Conservation (phyloP, 2,888 invertebrate species). For the Ophion ventricosus region DNA sequence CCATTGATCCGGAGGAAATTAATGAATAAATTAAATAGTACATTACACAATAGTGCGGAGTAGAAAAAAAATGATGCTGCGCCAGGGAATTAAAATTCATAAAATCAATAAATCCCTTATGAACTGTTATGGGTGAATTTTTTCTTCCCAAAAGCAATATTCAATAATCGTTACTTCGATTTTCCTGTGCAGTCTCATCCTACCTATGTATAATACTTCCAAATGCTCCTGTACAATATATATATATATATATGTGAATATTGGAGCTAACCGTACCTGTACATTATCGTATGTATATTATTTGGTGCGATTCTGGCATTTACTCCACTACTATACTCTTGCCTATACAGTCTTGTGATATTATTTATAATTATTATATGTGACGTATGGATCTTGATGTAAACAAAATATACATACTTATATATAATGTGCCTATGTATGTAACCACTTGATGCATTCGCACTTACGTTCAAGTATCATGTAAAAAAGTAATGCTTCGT, state of each 20-base stretch:
- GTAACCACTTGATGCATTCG: constrained; percentile 60
- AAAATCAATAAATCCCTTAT: not conserved
- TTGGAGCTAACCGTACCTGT: constrained; percentile 48
- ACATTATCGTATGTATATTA: constrained; percentile 58
- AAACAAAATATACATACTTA: constrained; percentile 25
- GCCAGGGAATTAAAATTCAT: not conserved
- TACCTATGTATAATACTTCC: constrained; percentile 40
- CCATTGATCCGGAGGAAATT: not conserved
- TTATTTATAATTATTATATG: constrained; percentile 54
- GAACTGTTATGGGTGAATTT: constrained; percentile 15
- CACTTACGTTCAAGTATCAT: constrained; percentile 56
- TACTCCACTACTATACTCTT: constrained; percentile 66
- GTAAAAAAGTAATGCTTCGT: constrained; percentile 57
- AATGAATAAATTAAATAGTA: not conserved
- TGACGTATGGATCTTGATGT: constrained; percentile 35
- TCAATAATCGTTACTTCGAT: constrained; percentile 16
- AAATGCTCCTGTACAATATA: constrained; percentile 10
- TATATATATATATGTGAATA: constrained; percentile 18
- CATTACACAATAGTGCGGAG: not conserved
- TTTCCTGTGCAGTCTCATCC: constrained; percentile 21
- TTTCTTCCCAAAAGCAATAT: constrained; percentile 18
- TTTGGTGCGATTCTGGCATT: constrained; percentile 63
- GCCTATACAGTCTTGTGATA: constrained; percentile 67
- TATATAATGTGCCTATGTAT: constrained; percentile 53
- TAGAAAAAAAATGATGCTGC: not conserved